Percentiles rank a stretch among this genome's conserved stretches.
Evolutionary conservation across 2,888 invertebrate species (phyloP).

Genomic region (Ceraclea dissimilis): DNA sequence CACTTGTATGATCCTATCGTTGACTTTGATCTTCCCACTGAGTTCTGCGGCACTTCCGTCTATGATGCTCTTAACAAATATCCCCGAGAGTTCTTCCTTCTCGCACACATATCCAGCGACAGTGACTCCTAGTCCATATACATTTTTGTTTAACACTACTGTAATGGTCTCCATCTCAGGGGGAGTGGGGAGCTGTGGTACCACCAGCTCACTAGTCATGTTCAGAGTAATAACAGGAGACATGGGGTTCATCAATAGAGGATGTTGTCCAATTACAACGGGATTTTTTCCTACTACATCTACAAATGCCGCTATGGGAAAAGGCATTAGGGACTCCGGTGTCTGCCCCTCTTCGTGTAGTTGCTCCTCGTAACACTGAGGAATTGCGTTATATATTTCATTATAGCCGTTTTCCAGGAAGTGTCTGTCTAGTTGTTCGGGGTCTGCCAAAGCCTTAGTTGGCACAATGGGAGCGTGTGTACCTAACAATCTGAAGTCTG

Average conservation of each 20-base stretch:
- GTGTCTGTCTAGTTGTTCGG: conserved; percentile 81
- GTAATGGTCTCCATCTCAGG: conserved; percentile 89
- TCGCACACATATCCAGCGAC: conserved; percentile 97
- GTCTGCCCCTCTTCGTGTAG: conserved; percentile 34
- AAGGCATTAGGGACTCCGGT: conserved; percentile 35
- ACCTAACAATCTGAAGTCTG: conserved; percentile 64
- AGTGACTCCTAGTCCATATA: conserved; percentile 88
- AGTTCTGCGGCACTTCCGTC: conserved; percentile 93
- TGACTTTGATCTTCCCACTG: conserved; percentile 85
- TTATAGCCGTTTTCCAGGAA: conserved; percentile 70
- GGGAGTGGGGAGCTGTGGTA: conserved; percentile 34
- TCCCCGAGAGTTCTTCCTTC: conserved; percentile 97
- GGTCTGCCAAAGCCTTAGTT: conserved; percentile 85
- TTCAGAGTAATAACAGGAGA: conserved; percentile 35
- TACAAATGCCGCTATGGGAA: conserved; percentile 40
- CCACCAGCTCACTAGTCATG: conserved; percentile 38
- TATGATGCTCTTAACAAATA: conserved; percentile 97
- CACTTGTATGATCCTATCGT: conserved; percentile 95
- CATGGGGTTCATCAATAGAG: conserved; percentile 33
- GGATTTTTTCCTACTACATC: conserved; percentile 43
- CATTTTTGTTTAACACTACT: conserved; percentile 85
- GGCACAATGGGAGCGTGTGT: conserved; percentile 84
- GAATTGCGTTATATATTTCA: conserved; percentile 45
- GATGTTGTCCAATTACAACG: conserved; percentile 39
- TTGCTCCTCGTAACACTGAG: conserved; percentile 38